Conservation (phyloP, 2,113 vertebrate species). For the Trogon surrucura region DNA sequence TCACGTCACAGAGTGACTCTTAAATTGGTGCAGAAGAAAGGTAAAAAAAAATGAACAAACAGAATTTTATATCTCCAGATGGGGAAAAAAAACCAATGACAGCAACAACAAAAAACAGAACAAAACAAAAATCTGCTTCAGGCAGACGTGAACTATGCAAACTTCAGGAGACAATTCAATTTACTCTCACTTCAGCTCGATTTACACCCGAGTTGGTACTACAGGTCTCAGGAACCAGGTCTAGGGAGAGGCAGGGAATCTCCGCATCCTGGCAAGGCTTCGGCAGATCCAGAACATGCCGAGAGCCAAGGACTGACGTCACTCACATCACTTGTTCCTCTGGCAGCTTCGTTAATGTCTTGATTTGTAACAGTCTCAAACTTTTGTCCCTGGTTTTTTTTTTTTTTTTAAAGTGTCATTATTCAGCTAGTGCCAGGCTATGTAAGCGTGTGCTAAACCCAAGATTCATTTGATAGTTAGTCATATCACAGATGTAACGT, state of each 20-base stretch:
- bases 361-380: background rate
- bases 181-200: background rate
- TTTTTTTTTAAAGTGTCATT: background rate
- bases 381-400: background rate
- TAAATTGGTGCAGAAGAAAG: background rate
- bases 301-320: background rate
- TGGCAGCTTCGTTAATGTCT: background rate
- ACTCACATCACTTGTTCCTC: background rate
- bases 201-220: background rate
- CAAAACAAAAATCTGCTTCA: background rate
- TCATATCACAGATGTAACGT: background rate
- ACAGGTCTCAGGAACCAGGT: background rate
- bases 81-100: too few species aligned
- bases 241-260: background rate
- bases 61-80: background rate
- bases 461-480: background rate
- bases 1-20: background rate
- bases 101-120: too few species aligned
- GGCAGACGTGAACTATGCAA: background rate
- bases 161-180: background rate
- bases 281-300: rapidly evolving
- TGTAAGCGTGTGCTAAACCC: rapidly evolving
- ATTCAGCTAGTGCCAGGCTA: background rate
- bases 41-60: background rate
- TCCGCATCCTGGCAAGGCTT: background rate